Evolutionary conservation across 2,797 vertebrate species (phyloP).

Genomic region (Gallinago solitaria): DNA sequence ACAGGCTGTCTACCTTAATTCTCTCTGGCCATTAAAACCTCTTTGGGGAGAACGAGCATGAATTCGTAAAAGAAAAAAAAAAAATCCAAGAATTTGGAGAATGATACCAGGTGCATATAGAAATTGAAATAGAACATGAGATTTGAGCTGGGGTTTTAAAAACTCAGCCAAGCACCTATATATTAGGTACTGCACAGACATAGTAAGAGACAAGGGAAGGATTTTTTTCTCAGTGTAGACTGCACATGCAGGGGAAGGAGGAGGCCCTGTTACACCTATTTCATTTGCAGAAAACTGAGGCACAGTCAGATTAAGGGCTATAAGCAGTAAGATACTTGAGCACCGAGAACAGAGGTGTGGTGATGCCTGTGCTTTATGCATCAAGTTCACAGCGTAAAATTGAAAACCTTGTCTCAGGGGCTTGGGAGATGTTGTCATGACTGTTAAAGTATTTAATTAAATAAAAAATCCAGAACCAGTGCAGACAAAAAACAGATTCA

Average conservation of each 20-base stretch:
- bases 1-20: slow-evolving; percentile 20
- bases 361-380: not conserved
- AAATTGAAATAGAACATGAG: slow-evolving; percentile 27
- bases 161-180: not conserved
- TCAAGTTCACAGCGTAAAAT: not conserved
- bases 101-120: not conserved
- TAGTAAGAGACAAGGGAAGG: not conserved
- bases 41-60: not conserved
- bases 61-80: not conserved
- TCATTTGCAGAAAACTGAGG: not conserved
- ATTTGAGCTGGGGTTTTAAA: slow-evolving; percentile 10
- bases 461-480: not conserved
- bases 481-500: not conserved
- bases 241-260: not conserved
- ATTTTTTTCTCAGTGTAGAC: not conserved
- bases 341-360: not conserved
- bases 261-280: not conserved
- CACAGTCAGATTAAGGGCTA: not conserved
- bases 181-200: not conserved
- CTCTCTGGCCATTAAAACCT: slow-evolving; percentile 20
- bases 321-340: not conserved
- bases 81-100: not conserved
- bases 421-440: not conserved
- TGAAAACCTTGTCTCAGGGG: not conserved
- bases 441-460: not conserved